Evolutionary conservation across 2,797 vertebrate genomes (phyloP), one percentile per base, ranked within the genome.

Genomic region (Hirundo rustica): DNA sequence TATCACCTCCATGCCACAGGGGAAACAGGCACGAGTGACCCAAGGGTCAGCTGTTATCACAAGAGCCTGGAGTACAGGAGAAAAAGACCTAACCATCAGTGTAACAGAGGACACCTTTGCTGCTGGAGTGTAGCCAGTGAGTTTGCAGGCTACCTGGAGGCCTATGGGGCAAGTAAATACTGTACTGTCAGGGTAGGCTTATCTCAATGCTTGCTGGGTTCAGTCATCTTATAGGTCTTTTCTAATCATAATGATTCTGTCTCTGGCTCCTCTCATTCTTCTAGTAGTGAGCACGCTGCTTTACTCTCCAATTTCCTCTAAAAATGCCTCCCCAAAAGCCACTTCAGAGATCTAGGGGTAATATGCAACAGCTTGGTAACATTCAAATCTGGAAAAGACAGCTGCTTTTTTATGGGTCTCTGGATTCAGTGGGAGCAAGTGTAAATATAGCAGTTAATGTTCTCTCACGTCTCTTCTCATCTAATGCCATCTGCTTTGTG

Each of bases 371-470:
- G 78, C 80, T 88, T 85, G 55, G 38, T 91, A 79, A 50, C 45
- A 10, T 85, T 76, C 53, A 64, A 54, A 32, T 65, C 77, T 92
- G 57, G 57, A 76, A 82, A 78, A 92, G 71, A 79, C 90, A 94
- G 86, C 60, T 97, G 90, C 45, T 88, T 96, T 95, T 94, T 95
- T 93, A 93, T 92, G 67, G 53, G 75, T 89, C 88, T 91, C 45
- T 87, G 92, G 67, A 91, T 89, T 87, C 91, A 77, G 67, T 83
- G 91, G 60, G 77, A 73, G 68, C 6, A 30, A 87, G 45, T 82
- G 64, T 81, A 94, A 95, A 94, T 96, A 95, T 91, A 96, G 90
- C 77, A 89, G 86, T 76, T 92, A 82, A 92, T 87, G 77, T 93
- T 90, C 90, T 76, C 61, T 91, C 71, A 40, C 1, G 9, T 88